phyloP scores from a whole-genome alignment of 2,113 vertebrate genomes.

The Tragulus kanchil region DNA sequence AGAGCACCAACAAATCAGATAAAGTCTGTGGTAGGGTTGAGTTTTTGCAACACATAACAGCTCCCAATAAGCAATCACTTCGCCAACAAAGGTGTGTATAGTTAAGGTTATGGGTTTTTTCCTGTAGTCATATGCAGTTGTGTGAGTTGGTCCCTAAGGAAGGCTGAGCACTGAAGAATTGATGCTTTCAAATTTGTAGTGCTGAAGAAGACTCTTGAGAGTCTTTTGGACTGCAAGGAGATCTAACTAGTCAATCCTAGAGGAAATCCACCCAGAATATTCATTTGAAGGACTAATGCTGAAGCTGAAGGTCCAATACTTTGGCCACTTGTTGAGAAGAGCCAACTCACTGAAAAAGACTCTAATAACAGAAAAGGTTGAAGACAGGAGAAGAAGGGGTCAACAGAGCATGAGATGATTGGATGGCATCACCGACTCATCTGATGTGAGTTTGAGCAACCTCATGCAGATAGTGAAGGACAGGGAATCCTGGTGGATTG shows the following conservation, averaged over 20 bases:
- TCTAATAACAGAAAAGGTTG: not conserved
- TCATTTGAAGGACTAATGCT: not conserved
- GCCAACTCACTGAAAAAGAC: not conserved
- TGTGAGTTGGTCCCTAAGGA: not conserved
- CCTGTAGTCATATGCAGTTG: not conserved
- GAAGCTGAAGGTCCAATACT: not conserved
- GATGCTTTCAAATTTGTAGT: not conserved
- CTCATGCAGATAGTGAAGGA: not conserved
- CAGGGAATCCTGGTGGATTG: not conserved
- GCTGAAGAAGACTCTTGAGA: not conserved
- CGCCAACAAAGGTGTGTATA: not conserved
- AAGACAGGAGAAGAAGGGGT: not conserved
- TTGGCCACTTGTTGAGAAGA: not conserved
- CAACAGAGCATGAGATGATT: not conserved
- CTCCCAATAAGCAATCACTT: not conserved
- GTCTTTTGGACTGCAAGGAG: not conserved
- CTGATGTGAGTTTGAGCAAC: not conserved
- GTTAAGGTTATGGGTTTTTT: not conserved
- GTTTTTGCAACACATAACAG: not conserved
- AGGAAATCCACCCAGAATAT: not conserved
- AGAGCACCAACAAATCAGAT: not conserved
- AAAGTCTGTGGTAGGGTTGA: not conserved
- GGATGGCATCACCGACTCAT: not conserved
- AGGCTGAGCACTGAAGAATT: not conserved
- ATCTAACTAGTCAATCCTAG: not conserved